phyloP scores from a whole-genome alignment of 2,797 vertebrate species.

The Coluber constrictor region DNA sequence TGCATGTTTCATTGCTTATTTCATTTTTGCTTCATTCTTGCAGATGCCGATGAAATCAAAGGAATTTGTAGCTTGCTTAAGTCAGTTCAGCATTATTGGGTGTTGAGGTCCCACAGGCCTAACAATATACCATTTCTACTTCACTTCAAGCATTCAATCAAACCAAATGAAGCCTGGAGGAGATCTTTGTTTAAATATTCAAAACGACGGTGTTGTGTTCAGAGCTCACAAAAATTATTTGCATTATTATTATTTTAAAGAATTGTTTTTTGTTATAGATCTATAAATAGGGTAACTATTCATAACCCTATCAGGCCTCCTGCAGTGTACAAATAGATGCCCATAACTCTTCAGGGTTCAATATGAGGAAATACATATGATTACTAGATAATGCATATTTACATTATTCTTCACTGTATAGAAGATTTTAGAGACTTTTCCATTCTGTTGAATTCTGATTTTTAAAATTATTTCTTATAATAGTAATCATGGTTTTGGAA shows the following conservation, averaged over 20 bases:
- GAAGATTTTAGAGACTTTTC: background rate
- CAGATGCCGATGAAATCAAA: background rate
- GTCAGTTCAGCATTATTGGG: background rate
- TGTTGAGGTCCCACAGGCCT: background rate
- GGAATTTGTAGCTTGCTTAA: background rate
- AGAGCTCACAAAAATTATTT: background rate
- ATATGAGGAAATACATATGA: background rate
- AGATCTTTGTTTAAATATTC: background rate
- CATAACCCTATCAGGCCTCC: background rate
- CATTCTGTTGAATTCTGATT: background rate
- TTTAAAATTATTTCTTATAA: background rate
- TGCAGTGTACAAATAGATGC: background rate
- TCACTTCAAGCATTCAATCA: background rate
- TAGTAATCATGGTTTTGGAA: background rate
- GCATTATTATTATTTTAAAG: conserved; percentile 1
- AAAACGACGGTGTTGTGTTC: background rate
- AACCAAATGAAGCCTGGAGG: background rate
- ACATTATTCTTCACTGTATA: background rate
- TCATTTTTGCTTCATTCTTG: background rate
- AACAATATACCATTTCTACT: background rate
- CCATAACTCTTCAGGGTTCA: background rate
- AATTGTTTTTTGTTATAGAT: background rate
- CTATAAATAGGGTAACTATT: background rate
- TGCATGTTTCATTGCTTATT: background rate
- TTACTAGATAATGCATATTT: background rate